Percentiles rank a stretch among this genome's conserved stretches.
phyloP scores from a whole-genome alignment of 1,140 invertebrate species.

The Papilio xuthus region DNA sequence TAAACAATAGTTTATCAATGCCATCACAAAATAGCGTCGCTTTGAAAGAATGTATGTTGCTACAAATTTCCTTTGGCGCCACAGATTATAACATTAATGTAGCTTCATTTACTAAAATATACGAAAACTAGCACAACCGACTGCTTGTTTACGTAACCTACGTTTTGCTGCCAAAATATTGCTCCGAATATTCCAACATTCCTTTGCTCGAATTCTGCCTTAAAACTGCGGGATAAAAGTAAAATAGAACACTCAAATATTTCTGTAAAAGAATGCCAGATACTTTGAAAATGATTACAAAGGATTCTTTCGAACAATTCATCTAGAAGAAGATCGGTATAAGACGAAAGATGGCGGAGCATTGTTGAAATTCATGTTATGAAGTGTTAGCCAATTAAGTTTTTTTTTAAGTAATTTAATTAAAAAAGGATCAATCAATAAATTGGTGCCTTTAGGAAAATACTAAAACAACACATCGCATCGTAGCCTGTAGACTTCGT shows the following conservation, averaged over 20 bases:
- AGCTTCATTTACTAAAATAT: slow-evolving; percentile 35
- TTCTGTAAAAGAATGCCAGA: neutral
- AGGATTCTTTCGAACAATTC: neutral
- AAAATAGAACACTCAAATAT: neutral
- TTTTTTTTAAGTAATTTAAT: neutral
- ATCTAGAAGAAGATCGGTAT: neutral
- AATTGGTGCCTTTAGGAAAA: neutral
- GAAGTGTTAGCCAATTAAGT: neutral
- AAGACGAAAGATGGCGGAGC: neutral
- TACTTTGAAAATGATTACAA: neutral
- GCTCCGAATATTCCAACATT: slow-evolving; percentile 23
- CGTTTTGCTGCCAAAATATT: slow-evolving; percentile 29
- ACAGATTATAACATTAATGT: neutral
- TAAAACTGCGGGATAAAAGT: slow-evolving; percentile 7
- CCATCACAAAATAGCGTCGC: neutral
- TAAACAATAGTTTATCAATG: slow-evolving; percentile 33
- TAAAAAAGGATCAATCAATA: neutral
- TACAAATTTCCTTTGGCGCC: slow-evolving; percentile 23
- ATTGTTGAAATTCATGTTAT: too few relatives aligned
- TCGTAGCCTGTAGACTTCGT: too few relatives aligned
- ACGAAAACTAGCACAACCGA: slow-evolving; percentile 21
- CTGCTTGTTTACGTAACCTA: slow-evolving; percentile 23
- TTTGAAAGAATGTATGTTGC: neutral
- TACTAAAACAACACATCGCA: slow-evolving; percentile 1
- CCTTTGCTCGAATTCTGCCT: slow-evolving; percentile 31